These are phyloP conservation scores for Labeo catla DNA, from an alignment of 2,113 vertebrate species.

Conservation along the genomic window DNA sequence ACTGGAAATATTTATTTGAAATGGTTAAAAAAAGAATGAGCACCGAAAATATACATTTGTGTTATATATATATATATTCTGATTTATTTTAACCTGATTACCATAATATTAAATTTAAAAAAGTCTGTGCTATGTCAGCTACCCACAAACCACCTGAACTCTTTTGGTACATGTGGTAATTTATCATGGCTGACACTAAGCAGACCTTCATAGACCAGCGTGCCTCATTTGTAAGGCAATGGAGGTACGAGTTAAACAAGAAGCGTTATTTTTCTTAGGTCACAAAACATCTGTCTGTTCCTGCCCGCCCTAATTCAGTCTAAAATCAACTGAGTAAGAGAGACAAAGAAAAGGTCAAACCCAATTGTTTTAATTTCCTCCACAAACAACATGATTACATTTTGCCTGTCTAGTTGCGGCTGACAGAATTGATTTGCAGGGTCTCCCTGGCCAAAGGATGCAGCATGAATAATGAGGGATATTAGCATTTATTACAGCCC, in stretches of 20 bases:
- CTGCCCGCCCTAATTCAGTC: background rate
- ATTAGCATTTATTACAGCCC: slow-evolving; percentile 41
- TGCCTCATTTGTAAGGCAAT: background rate
- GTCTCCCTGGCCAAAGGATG: slow-evolving; percentile 44
- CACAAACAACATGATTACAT: slow-evolving; percentile 52
- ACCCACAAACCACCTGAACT: background rate
- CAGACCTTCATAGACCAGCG: background rate
- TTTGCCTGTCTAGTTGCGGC: slow-evolving; percentile 52
- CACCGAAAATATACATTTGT: background rate
- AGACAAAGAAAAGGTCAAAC: slow-evolving; percentile 49
- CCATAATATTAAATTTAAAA: background rate
- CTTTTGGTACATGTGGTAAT: background rate
- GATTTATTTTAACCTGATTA: background rate
- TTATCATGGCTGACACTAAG: slow-evolving; percentile 1
- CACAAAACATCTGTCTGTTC: background rate
- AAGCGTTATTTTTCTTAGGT: slow-evolving; percentile 1
- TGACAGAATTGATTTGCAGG: slow-evolving; percentile 59
- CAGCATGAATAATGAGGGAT: slow-evolving; percentile 20
- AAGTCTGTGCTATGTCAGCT: background rate
- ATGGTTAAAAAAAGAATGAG: background rate
- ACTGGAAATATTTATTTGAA: background rate
- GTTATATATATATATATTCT: background rate
- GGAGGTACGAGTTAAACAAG: background rate
- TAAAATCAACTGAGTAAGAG: slow-evolving; percentile 35
- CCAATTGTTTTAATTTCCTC: slow-evolving; percentile 56